Percentiles rank a stretch among this genome's conserved stretches.
Conservation (phyloP, 2,797 vertebrate species). For the Pterois miles region DNA sequence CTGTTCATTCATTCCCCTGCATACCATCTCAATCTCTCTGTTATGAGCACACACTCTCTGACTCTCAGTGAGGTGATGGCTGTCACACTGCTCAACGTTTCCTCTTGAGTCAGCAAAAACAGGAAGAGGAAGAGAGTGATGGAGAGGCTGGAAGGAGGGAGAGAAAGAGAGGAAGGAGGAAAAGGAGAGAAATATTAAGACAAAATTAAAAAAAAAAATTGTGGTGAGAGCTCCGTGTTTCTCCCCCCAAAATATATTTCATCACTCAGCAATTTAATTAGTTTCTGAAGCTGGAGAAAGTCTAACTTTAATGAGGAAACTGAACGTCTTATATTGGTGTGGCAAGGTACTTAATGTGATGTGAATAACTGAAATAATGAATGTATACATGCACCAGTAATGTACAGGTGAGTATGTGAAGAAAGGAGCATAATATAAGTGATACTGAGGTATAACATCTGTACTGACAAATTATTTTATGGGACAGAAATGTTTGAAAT, state of each 20-base stretch:
- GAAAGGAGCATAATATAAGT: background rate
- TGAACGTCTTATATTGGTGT: background rate
- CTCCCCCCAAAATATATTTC: background rate
- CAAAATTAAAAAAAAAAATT: constrained; percentile 37
- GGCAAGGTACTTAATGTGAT: background rate
- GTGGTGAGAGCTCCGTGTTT: constrained; percentile 4
- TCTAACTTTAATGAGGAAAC: background rate
- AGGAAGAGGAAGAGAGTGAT: constrained; percentile 52
- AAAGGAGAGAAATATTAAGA: constrained; percentile 24
- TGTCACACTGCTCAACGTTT: constrained; percentile 73
- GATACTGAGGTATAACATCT: background rate
- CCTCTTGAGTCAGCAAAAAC: constrained; percentile 79
- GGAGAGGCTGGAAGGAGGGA: constrained; percentile 33
- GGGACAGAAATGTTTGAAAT: background rate
- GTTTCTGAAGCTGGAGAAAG: background rate
- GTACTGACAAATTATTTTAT: background rate
- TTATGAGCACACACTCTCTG: background rate
- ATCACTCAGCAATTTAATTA: constrained; percentile 6
- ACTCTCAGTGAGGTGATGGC: constrained; percentile 63
- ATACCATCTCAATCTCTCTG: constrained; percentile 4
- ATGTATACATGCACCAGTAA: background rate
- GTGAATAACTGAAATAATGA: background rate
- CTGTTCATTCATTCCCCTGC: constrained; percentile 23
- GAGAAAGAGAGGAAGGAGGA: background rate
- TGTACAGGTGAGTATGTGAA: background rate